Evolutionary conservation across 1,140 invertebrate species (phyloP), one percentile per base, ranked within the genome.

Genomic region (Drosophila triauraria): DNA sequence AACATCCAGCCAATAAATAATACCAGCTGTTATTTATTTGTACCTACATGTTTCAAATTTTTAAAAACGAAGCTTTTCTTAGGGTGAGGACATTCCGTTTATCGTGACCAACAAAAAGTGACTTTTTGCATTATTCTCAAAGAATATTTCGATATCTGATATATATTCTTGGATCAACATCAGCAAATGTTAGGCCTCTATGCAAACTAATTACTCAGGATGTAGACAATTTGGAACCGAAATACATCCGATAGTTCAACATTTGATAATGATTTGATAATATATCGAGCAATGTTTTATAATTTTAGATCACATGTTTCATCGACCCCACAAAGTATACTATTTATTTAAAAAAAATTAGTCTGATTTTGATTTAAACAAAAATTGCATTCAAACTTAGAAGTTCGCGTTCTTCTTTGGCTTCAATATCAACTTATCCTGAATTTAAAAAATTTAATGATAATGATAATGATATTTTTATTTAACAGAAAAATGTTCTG

Each of bases 1-100:
- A 20, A 48, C 40, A 67, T 67, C 44, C 64, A 48, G 56, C 54
- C 43, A 9, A 58, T 58, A 8, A 12, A n/a, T 32, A 48, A 8
- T 12, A 12, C 30, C 30, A 32, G 15, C 30, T 48, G 20, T 61
- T 30, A 9, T 4, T 48, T 5, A 10, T 35, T 35, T 60, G 5
- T 10, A 20, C n/a, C 38, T 40, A 13, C 13, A 40, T 15, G 8
- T 1, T 40, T 40, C 13, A 1, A 5, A 15, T 40, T 40, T 40
- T 40, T 5, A 40, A 15, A 40, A 40, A 15, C 38, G 5, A 15
- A 40, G 13, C 4, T 40, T 40, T 40, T 15, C 13, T 6, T 15
- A 2, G 13, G 4, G 4, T 40, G 13, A 6, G 38, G 38, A 13
- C 38, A 40, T 40, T 3, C 4, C 4, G 4, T 13, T 40, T 13